phyloP scores from a whole-genome alignment of 2,797 vertebrate genomes.

The Hypotaenidia okinawae region DNA sequence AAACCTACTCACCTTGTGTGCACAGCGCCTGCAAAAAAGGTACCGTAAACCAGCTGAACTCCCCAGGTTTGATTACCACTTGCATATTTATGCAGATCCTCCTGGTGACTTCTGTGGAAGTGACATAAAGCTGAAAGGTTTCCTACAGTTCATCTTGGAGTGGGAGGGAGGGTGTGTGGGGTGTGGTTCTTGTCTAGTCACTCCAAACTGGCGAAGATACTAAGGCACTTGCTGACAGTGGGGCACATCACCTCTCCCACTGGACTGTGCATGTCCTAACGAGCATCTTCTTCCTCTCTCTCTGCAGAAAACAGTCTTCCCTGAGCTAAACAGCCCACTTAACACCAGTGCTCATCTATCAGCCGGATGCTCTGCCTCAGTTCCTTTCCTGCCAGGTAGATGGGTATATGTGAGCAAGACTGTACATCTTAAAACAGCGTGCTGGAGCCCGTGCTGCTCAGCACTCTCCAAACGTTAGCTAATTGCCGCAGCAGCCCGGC shows the following conservation, averaged over 20 bases:
- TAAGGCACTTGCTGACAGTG: neutral
- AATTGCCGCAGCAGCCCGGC: neutral
- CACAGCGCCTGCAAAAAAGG: neutral
- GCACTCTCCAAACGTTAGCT: neutral
- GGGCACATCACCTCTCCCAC: neutral
- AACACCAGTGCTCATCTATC: neutral
- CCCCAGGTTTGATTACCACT: neutral
- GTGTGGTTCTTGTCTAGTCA: neutral
- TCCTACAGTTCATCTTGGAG: neutral
- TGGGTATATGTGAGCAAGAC: neutral
- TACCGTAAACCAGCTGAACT: neutral
- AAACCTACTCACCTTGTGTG: neutral
- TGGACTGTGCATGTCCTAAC: neutral
- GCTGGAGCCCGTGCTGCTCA: neutral
- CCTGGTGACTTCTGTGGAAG: neutral
- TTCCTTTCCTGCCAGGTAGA: conserved; percentile 19
- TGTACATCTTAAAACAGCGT: neutral
- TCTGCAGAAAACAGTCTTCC: neutral
- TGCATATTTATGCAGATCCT: neutral
- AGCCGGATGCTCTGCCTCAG: neutral
- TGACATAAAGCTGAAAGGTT: neutral
- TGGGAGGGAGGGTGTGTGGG: too few species aligned
- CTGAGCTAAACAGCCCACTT: neutral
- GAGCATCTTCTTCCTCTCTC: neutral
- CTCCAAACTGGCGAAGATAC: neutral